phyloP scores from a whole-genome alignment of 2,888 invertebrate genomes.

The Tethea ocularis region DNA sequence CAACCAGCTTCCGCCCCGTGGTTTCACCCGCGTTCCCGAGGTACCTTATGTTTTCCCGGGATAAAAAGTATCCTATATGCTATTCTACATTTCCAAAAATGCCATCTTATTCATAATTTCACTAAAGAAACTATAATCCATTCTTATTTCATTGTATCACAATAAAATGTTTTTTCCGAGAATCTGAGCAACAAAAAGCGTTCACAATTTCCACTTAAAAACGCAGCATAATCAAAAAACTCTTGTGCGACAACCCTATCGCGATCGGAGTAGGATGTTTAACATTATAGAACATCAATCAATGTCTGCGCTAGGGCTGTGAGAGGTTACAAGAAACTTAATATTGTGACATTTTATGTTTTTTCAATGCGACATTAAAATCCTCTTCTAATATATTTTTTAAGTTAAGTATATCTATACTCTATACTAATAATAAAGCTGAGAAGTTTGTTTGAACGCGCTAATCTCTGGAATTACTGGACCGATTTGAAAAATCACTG shows the following conservation, averaged over 20 bases:
- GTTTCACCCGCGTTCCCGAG: too few species aligned
- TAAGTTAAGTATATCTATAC: too few species aligned
- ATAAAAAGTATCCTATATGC: too few species aligned
- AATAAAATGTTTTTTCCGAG: conserved; percentile 8
- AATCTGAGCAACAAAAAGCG: conserved; percentile 30
- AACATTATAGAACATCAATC: conserved; percentile 60
- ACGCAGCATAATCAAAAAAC: conserved; percentile 45
- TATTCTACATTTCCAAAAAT: not conserved
- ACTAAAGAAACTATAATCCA: not conserved
- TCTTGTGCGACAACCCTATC: conserved; percentile 55
- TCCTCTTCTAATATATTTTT: too few species aligned
- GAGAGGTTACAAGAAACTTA: conserved; percentile 15
- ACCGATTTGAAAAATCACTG: too few species aligned
- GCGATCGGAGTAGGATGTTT: conserved; percentile 54
- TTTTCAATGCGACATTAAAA: too few species aligned
- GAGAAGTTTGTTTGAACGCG: too few species aligned
- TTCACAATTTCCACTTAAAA: conserved; percentile 44
- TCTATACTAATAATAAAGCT: too few species aligned
- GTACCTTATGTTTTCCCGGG: too few species aligned
- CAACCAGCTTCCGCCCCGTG: too few species aligned
- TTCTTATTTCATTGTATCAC: not conserved
- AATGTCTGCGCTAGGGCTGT: conserved; percentile 49
- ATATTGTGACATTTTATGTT: too few species aligned
- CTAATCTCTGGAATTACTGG: too few species aligned
- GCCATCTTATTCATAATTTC: not conserved